Evolutionary conservation across 2,797 vertebrate genomes (phyloP).

Genomic region (Sebastes oblongus): DNA sequence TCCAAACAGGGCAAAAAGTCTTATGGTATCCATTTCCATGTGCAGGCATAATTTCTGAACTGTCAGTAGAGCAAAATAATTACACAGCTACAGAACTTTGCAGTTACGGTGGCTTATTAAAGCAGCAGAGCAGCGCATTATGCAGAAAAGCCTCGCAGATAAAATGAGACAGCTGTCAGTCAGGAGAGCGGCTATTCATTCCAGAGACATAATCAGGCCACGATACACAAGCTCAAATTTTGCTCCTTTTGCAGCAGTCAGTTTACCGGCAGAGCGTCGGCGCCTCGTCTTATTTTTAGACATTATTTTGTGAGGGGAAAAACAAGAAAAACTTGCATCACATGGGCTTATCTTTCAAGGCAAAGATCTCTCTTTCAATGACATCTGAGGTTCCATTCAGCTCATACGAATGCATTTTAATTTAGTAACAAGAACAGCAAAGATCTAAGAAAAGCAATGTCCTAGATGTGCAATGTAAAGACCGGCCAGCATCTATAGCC

Average conservation of each 20-base stretch:
- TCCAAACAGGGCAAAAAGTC: slow-evolving; percentile 9
- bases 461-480: background rate
- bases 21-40: slow-evolving; percentile 27
- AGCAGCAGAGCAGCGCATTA: slow-evolving; percentile 53
- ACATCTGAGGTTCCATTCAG: background rate
- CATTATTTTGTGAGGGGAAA: background rate
- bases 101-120: slow-evolving; percentile 48
- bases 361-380: slow-evolving; percentile 1
- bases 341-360: background rate
- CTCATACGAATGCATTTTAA: background rate
- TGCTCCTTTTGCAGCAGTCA: background rate
- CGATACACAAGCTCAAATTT: background rate
- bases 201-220: slow-evolving; percentile 61
- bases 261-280: slow-evolving; percentile 8
- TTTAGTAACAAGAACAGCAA: background rate
- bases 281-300: slow-evolving; percentile 27
- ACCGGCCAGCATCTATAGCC: background rate
- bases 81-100: slow-evolving; percentile 47
- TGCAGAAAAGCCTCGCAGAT: slow-evolving; percentile 47
- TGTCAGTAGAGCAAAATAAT: slow-evolving; percentile 62
- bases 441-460: background rate
- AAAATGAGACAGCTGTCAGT: slow-evolving; percentile 72
- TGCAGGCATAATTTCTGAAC: slow-evolving; percentile 38
- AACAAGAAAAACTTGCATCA: background rate
- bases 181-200: slow-evolving; percentile 49